Percentiles rank a stretch among this genome's conserved stretches.
Conservation (phyloP, 2,888 invertebrate species). For the Lamellibrachia columna region DNA sequence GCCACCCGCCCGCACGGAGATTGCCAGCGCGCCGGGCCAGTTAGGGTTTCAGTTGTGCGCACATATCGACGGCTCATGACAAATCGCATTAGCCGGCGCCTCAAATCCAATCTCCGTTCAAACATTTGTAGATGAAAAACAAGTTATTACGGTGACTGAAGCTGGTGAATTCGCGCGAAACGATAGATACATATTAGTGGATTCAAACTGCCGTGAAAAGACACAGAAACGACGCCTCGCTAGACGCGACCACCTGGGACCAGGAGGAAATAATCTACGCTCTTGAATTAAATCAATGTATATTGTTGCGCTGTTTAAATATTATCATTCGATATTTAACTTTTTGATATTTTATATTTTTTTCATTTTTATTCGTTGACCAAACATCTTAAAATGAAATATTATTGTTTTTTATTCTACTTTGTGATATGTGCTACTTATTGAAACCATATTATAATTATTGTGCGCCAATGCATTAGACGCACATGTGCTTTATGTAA, state of each 20-base stretch:
- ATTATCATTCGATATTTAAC: neutral
- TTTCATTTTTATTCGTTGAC: neutral
- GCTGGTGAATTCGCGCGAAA: neutral
- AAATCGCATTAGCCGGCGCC: neutral
- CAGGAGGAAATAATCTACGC: neutral
- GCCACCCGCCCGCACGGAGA: neutral
- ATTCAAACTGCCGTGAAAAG: neutral
- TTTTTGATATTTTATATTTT: neutral
- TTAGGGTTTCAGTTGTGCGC: neutral
- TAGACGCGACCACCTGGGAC: neutral
- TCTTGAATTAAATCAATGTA: neutral
- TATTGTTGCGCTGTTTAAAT: neutral
- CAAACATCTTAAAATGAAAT: neutral
- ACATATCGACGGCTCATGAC: neutral
- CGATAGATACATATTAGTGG: neutral
- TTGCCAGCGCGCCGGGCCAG: neutral
- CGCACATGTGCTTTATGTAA: too few relatives aligned
- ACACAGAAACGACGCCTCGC: neutral
- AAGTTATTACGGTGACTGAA: slow-evolving; percentile 16
- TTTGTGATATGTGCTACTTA: too few relatives aligned
- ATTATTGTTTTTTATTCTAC: neutral
- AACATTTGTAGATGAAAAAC: slow-evolving; percentile 12
- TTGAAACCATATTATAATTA: too few relatives aligned
- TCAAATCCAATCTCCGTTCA: neutral
- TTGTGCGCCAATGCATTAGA: too few relatives aligned